phyloP scores from a whole-genome alignment of 2,888 invertebrate species.

The Troides oblongomaculatus region DNA sequence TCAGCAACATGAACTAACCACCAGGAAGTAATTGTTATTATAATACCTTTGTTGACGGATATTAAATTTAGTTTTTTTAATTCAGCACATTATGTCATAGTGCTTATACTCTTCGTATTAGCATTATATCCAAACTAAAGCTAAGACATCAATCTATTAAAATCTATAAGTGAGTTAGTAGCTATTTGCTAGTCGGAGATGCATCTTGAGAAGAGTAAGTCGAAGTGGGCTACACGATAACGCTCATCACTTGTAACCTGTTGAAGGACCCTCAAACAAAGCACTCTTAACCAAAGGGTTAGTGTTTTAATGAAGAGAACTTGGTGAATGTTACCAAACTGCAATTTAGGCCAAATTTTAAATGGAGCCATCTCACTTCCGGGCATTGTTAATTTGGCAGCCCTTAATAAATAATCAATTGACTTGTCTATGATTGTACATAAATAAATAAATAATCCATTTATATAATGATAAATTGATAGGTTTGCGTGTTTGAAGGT shows the following conservation, averaged over 20 bases:
- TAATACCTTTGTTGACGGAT: no score
- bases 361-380: conserved; percentile 36
- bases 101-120: no score
- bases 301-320: conserved; percentile 50
- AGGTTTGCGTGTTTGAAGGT: not conserved
- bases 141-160: no score
- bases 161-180: no score
- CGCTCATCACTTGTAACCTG: conserved; percentile 31
- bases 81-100: no score
- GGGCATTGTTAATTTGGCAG: conserved; percentile 31
- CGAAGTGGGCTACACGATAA: not conserved
- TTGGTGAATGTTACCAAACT: conserved; percentile 40
- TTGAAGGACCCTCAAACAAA: conserved; percentile 40
- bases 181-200: no score
- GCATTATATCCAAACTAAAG: no score
- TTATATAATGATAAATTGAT: not conserved
- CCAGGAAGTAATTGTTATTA: no score
- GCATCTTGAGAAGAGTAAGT: no score
- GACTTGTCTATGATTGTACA: not conserved
- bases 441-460: not conserved
- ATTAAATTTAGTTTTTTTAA: no score
- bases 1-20: no score
- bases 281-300: conserved; percentile 42
- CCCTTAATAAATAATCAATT: not conserved
- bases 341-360: conserved; percentile 37